A percentile compares a stretch with the other conserved stretches of the same genome.
phyloP scores from a whole-genome alignment of 2,888 invertebrate genomes.

The Cheilosia pagana region DNA sequence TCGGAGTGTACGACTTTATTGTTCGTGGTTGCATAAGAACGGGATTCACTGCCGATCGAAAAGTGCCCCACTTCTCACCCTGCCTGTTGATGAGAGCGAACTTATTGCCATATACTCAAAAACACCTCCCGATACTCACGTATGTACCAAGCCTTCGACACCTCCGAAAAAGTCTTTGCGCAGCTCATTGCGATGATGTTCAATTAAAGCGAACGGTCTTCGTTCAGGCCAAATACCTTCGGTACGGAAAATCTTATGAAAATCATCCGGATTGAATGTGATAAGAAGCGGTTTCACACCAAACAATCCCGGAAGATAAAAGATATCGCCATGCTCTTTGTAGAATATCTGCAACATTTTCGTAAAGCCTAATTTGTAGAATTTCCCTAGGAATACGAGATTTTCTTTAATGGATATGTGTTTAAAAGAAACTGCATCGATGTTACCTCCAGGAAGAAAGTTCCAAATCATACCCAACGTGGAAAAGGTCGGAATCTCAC shows the following conservation, averaged over 20 bases:
- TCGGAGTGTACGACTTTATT: constrained; percentile 83
- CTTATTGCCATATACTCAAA: not conserved
- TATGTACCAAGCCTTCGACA: constrained; percentile 64
- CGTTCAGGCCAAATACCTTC: constrained; percentile 84
- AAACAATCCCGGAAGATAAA: constrained; percentile 81
- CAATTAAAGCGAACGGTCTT: constrained; percentile 80
- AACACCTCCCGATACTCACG: constrained; percentile 37
- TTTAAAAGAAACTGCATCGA: not conserved
- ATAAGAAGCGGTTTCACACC: constrained; percentile 81
- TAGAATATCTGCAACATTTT: not conserved
- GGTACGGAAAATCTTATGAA: constrained; percentile 83
- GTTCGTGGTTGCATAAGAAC: constrained; percentile 86
- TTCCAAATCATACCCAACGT: constrained; percentile 64
- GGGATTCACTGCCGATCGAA: constrained; percentile 87
- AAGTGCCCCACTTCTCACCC: constrained; percentile 87
- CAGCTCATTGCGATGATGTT: constrained; percentile 80
- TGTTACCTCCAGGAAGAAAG: constrained; percentile 82
- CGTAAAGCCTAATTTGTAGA: not conserved
- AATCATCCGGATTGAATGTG: constrained; percentile 84
- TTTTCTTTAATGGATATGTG: not conserved
- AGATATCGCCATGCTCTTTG: constrained; percentile 81
- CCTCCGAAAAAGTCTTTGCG: constrained; percentile 75
- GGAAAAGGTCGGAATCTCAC: constrained; percentile 77
- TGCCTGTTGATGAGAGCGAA: constrained; percentile 82
- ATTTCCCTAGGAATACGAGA: constrained; percentile 10